Evolutionary conservation across 2,888 invertebrate species (phyloP).

Genomic region (Elgonia sp.): DNA sequence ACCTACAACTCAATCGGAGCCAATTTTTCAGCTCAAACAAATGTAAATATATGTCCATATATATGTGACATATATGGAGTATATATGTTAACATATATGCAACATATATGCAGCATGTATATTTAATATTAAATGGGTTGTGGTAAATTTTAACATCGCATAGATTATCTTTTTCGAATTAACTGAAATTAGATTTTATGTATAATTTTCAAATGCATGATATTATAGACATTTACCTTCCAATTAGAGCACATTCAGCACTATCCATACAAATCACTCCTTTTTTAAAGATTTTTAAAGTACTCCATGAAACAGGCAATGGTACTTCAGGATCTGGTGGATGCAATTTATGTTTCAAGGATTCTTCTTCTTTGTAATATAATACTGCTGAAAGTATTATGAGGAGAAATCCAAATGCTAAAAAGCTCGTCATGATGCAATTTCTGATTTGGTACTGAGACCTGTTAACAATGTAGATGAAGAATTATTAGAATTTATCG

Average conservation of each 20-base stretch:
- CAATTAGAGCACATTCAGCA: constrained; percentile 92
- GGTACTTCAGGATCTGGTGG: constrained; percentile 91
- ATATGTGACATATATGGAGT: no score
- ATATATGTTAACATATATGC: no score
- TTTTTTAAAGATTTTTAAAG: constrained; percentile 89
- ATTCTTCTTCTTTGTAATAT: constrained; percentile 38
- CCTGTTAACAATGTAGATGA: constrained; percentile 76
- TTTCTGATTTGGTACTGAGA: constrained; percentile 76
- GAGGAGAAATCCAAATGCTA: constrained; percentile 76
- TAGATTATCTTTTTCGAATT: no score
- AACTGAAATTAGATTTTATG: no score
- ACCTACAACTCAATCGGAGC: no score
- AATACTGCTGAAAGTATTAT: constrained; percentile 43
- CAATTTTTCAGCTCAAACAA: no score
- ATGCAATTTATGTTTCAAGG: constrained; percentile 78
- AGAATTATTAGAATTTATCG: no score
- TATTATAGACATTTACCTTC: constrained; percentile 89
- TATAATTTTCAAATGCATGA: no score
- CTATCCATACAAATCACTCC: constrained; percentile 94
- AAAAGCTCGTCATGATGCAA: constrained; percentile 76
- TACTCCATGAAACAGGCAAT: constrained; percentile 90
- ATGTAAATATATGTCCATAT: no score
- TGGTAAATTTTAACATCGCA: no score
- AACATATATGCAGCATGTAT: no score
- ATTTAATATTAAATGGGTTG: no score